Base-by-base conservation (phyloP, 2,888 invertebrate genomes). In the Digitonthophagus gazella region DNA sequence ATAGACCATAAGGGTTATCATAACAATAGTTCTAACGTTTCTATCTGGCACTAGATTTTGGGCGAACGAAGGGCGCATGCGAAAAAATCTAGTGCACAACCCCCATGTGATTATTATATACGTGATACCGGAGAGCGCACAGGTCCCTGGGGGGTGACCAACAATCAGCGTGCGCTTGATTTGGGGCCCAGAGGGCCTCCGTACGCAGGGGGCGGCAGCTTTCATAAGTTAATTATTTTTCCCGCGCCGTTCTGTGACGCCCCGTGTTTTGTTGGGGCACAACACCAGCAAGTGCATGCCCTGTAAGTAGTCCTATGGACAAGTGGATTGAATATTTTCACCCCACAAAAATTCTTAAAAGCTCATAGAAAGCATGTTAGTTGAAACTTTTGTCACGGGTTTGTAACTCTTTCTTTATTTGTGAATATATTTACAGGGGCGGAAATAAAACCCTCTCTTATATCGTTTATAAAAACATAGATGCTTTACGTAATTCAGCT, bases 81-180 rank as follows among this genome's bases (percentile, higher is more conserved):
- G n/a, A 16, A 61, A 19, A 61, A 16, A 61, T 61, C 61, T 1
- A 57, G 15, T 15, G n/a, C 15, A 5, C 19, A n/a, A 61, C 18
- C 61, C 6, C 61, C 19, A 20, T 11, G 20, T 61, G 18, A 61
- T 57, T 57, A 57, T 61, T 61, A 61, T 61, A 61, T 61, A 61
- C 61, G 61, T 61, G 61, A 61, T 61, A 61, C 61, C 61, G 61
- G 61, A 61, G 61, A 3, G 8, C 61, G 61, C 14, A 15, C 19
- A 18, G 20, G 20, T 18, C 61, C n/a, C 61, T 19, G 3, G 61
- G 18, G 61, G 20, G 61, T 61, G 19, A 18, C 70, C 66, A 72
- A 73, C 74, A 73, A 74, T 74, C 74, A 73, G 72, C 74, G 66
- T 70, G 67, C 64, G 70, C 65, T 70, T 70, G 68, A 67, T 70